Percentiles rank a stretch among this genome's conserved stretches.
These are phyloP conservation scores for Arrhopalites spinosus DNA, from an alignment of 2,888 invertebrate genomes.

Conservation along the genomic window DNA sequence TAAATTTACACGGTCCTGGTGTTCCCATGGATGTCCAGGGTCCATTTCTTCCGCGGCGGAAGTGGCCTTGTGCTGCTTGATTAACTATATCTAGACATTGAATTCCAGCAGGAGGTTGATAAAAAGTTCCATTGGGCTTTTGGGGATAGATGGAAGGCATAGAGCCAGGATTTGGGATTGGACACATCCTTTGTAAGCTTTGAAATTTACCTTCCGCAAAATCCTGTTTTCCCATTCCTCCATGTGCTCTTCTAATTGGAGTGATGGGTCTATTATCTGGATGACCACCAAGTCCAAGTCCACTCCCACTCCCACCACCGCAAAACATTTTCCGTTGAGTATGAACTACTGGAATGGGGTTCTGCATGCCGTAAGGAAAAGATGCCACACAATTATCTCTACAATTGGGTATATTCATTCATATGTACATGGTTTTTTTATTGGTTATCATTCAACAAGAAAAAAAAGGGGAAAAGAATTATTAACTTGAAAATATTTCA, in stretches of 20 bases:
- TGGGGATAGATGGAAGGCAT: neutral
- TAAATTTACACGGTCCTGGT: slow-evolving; percentile 26
- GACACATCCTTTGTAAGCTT: slow-evolving; percentile 8
- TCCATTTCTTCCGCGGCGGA: slow-evolving; percentile 9
- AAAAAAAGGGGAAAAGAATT: no score
- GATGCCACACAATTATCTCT: slow-evolving; percentile 3
- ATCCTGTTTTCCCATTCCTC: slow-evolving; percentile 34
- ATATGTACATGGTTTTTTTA: no score
- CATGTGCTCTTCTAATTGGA: slow-evolving; percentile 37
- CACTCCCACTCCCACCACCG: neutral
- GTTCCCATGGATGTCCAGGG: slow-evolving; percentile 33
- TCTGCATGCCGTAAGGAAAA: slow-evolving; percentile 16
- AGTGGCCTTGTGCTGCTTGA: slow-evolving; percentile 5
- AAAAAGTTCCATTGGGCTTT: neutral
- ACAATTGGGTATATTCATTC: neutral
- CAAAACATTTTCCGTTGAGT: slow-evolving; percentile 32
- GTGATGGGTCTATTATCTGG: slow-evolving; percentile 1
- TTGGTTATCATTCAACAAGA: no score
- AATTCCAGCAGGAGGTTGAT: neutral
- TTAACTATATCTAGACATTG: neutral
- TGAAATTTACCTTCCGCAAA: slow-evolving; percentile 17
- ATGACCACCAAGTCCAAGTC: neutral
- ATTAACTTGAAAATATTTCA: neutral
- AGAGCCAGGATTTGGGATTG: neutral
- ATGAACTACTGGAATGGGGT: slow-evolving; percentile 10